Percentiles rank a stretch among this genome's conserved stretches.
Conservation (phyloP, 2,797 vertebrate genomes). For the Alauda arvensis region DNA sequence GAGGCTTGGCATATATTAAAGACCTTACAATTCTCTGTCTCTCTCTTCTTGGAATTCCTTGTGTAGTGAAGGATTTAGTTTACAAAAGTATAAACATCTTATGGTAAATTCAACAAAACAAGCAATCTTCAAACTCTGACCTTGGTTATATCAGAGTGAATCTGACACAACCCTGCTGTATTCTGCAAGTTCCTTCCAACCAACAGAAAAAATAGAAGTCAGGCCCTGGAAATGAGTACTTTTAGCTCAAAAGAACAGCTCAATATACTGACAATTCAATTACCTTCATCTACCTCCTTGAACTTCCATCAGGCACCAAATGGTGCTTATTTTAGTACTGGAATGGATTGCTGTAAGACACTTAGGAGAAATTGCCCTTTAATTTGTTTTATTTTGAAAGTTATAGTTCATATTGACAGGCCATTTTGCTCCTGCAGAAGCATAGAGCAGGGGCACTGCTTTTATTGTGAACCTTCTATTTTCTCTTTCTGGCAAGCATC, state of each 20-base stretch:
- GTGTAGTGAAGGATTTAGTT: not conserved
- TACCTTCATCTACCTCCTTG: not conserved
- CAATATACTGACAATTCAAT: not conserved
- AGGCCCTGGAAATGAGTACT: not conserved
- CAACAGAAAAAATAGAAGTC: not conserved
- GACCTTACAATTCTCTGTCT: not conserved
- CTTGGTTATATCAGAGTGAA: not conserved
- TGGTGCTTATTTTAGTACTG: not conserved
- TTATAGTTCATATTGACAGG: not conserved
- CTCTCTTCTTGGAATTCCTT: not conserved
- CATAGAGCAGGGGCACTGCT: not conserved
- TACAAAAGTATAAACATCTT: not conserved
- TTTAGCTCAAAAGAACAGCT: not conserved
- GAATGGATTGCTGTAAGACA: not conserved
- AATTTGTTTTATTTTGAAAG: not conserved
- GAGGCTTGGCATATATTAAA: not conserved
- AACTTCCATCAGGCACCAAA: not conserved
- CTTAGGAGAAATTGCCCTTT: not conserved
- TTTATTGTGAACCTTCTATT: not conserved
- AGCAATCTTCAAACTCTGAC: not conserved
- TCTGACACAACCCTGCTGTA: not conserved
- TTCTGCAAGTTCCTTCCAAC: not conserved
- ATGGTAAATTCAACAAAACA: not conserved
- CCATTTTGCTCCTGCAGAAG: not conserved
- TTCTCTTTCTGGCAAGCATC: slow-evolving; percentile 15